phyloP scores from a whole-genome alignment of 92 coral and sea anemone species.

The Diadumene lineata region DNA sequence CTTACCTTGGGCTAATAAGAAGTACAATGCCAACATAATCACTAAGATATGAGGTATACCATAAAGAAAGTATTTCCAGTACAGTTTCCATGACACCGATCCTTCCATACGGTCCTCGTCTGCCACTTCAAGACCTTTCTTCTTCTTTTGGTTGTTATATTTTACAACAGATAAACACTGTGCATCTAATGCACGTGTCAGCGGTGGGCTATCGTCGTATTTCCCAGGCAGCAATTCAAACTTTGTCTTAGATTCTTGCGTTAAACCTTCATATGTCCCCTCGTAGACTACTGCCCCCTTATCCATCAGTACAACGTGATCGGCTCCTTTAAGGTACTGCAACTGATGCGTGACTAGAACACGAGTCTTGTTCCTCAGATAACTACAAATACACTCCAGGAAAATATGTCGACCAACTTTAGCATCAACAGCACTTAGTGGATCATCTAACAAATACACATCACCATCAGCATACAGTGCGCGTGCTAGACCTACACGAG shows the following conservation, averaged over 20 bases:
- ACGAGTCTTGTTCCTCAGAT: slow-evolving; percentile 28
- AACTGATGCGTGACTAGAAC: slow-evolving; percentile 44
- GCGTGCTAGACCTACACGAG: slow-evolving; percentile 47
- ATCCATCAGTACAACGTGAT: slow-evolving; percentile 37
- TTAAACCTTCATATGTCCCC: slow-evolving; percentile 39
- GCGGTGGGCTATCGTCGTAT: slow-evolving; percentile 45
- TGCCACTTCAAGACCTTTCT: slow-evolving; percentile 37
- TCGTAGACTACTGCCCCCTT: slow-evolving; percentile 27
- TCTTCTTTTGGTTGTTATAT: slow-evolving; percentile 18
- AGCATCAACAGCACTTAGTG: slow-evolving; percentile 45
- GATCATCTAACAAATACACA: slow-evolving; percentile 40
- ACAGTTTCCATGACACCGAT: slow-evolving; percentile 39
- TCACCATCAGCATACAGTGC: slow-evolving; percentile 43
- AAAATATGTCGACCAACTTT: slow-evolving; percentile 46
- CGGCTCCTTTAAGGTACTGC: slow-evolving; percentile 43
- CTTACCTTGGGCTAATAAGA: slow-evolving; percentile 51
- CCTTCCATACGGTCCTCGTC: slow-evolving; percentile 41
- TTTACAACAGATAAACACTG: slow-evolving; percentile 25
- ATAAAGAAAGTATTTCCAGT: slow-evolving; percentile 39
- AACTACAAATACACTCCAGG: slow-evolving; percentile 34
- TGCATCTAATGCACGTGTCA: slow-evolving; percentile 29
- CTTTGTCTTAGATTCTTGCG: slow-evolving; percentile 15
- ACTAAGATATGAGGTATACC: slow-evolving; percentile 34
- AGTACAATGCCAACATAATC: slow-evolving; percentile 28
- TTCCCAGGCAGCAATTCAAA: slow-evolving; percentile 24